Base-by-base conservation (phyloP, 2,113 vertebrate species). In the Apteryx mantelli region DNA sequence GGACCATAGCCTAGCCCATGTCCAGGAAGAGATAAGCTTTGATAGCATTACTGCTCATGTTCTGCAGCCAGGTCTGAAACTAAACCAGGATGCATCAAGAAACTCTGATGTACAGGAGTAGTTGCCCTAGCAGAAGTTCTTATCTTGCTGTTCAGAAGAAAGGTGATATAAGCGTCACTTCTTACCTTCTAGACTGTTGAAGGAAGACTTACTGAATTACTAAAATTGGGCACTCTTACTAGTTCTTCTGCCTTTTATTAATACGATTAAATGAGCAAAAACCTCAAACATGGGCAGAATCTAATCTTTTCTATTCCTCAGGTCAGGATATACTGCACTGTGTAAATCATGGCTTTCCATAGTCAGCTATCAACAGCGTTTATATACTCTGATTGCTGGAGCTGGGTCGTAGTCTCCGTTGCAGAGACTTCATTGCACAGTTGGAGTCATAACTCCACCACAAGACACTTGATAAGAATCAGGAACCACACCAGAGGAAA, bases 31-130 rank as follows among this genome's bases (percentile, higher is more conserved):
- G 46, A 94, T 71, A 92, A 82, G 22, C 55, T 84, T 61, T 94
- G 73, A 91, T 91, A 94, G 91, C 94, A 86, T 93, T 96, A 88
- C 28, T 40, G 50, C 50, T 88, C 50, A 32, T 81, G 64, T 90
- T 90, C 86, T 46, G 61, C 44, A 78, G 68, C 76, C 82, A 68
- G 73, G 61, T 77, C 34, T 88, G 85, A 91, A 95, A 81, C 18
- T 34, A 38, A 26, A 91, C 8, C 30, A 77, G 68, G 82, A 88
- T 44, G 20, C 34, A 75, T 91, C 4, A 17, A 91, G 76, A 78
- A 81, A 94, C 36, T 58, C 25, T 65, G 63, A 90, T 50, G 19
- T 50, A 50, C 42, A 70, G 34, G 36, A 89, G 58, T 61, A 82
- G 85, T 65, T 91, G 64, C 32, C 87, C 42, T 40, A 75, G 25